A percentile compares a stretch with the other conserved stretches of the same genome.
Evolutionary conservation across 2,113 vertebrate genomes (phyloP).

Genomic region (cat (Felis catus)): DNA sequence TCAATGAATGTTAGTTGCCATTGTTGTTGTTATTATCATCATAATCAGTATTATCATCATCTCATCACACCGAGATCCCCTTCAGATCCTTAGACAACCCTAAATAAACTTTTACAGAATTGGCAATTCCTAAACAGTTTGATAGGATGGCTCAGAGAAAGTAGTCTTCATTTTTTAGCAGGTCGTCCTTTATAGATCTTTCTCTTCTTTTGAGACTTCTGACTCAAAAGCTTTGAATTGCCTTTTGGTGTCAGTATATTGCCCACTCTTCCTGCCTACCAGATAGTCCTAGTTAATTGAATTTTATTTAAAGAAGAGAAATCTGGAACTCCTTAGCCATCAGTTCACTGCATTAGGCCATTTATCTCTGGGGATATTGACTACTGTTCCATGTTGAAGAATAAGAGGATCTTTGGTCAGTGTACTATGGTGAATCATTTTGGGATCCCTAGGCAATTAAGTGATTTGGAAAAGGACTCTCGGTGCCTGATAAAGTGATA

Average conservation of each 20-base stretch:
- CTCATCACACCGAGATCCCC: not conserved
- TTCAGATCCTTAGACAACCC: not conserved
- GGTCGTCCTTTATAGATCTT: not conserved
- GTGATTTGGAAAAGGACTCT: not conserved
- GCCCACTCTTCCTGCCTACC: not conserved
- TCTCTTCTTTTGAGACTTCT: not conserved
- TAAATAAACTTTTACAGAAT: constrained; percentile 19
- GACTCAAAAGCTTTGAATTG: not conserved
- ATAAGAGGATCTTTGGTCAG: not conserved
- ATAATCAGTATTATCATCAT: not conserved
- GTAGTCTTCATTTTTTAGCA: not conserved
- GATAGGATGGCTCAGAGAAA: not conserved
- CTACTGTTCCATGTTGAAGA: not conserved
- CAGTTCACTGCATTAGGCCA: not conserved
- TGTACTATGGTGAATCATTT: not conserved
- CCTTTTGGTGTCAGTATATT: not conserved
- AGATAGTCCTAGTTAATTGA: not conserved
- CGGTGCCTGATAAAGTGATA: not conserved
- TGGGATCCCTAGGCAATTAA: not conserved
- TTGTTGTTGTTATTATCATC: not conserved
- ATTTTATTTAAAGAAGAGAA: not conserved
- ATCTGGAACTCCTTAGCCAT: not conserved
- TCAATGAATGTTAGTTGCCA: not conserved
- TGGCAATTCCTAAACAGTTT: not conserved
- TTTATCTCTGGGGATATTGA: not conserved